phyloP scores from a whole-genome alignment of 2,113 vertebrate species.

The Bubalus kerabau region DNA sequence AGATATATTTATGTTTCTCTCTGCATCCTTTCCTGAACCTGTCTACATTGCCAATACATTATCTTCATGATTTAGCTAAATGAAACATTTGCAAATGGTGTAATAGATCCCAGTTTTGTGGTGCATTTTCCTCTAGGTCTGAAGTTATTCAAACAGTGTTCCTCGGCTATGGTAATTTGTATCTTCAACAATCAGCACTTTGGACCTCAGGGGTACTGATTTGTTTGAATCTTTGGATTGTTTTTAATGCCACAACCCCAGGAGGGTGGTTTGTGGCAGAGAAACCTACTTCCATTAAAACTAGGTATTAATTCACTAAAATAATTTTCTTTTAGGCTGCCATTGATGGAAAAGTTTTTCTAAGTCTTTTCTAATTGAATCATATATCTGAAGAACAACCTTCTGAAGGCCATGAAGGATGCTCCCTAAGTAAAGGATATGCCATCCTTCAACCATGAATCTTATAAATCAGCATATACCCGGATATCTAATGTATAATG shows the following conservation, averaged over 20 bases:
- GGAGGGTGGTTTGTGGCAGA: not conserved
- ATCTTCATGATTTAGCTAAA: conserved; percentile 3
- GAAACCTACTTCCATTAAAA: conserved; percentile 38
- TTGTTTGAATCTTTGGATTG: not conserved
- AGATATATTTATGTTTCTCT: not conserved
- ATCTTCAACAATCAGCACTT: not conserved
- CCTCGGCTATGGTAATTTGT: not conserved
- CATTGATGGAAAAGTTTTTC: not conserved
- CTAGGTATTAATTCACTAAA: not conserved
- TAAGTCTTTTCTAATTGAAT: conserved; percentile 32
- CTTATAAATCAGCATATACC: conserved; percentile 15
- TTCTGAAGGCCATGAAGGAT: not conserved
- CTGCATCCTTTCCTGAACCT: not conserved
- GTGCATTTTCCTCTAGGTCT: not conserved
- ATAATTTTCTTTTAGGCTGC: not conserved
- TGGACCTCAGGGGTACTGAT: not conserved
- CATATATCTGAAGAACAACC: conserved; percentile 25
- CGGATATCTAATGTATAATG: not conserved
- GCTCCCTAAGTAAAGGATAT: not conserved
- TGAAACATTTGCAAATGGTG: not conserved
- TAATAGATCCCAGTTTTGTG: not conserved
- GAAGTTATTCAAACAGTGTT: conserved; percentile 7
- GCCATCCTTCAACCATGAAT: not conserved
- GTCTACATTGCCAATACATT: not conserved
- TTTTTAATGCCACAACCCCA: not conserved